Evolutionary conservation across 1,140 invertebrate species (phyloP).

Genomic region (Platorchestia sp.): DNA sequence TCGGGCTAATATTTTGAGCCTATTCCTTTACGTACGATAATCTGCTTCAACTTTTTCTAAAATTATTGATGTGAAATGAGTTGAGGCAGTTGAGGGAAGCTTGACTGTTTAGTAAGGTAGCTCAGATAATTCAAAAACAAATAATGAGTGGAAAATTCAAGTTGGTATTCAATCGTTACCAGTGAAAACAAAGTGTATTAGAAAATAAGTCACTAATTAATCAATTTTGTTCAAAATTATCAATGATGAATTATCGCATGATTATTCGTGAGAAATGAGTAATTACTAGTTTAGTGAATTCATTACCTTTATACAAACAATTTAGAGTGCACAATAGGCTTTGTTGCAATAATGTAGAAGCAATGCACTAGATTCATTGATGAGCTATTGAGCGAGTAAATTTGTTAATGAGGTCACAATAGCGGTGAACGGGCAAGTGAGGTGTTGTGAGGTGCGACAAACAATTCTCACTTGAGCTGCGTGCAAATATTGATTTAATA

Average conservation of each 20-base stretch:
- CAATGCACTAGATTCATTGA: not conserved
- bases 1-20: too few relatives aligned
- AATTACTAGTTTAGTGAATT: not conserved
- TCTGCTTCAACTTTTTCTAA: too few relatives aligned
- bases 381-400: not conserved
- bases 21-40: too few relatives aligned
- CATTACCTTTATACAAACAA: not conserved
- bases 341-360: not conserved
- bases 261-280: not conserved
- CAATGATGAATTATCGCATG: not conserved
- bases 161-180: too few relatives aligned
- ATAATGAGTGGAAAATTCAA: too few relatives aligned
- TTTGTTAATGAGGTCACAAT: not conserved
- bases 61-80: too few relatives aligned
- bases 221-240: not conserved
- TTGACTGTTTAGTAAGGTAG: too few relatives aligned
- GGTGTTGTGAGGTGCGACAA: not conserved
- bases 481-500: too few relatives aligned
- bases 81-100: too few relatives aligned
- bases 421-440: not conserved
- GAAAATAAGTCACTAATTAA: not conserved
- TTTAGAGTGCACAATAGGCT: not conserved
- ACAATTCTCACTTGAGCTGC: not conserved
- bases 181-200: too few relatives aligned
- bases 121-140: too few relatives aligned